A percentile compares a stretch with the other conserved stretches of the same genome.
phyloP scores from a whole-genome alignment of 2,888 invertebrate species.

The Phasia obesa region DNA sequence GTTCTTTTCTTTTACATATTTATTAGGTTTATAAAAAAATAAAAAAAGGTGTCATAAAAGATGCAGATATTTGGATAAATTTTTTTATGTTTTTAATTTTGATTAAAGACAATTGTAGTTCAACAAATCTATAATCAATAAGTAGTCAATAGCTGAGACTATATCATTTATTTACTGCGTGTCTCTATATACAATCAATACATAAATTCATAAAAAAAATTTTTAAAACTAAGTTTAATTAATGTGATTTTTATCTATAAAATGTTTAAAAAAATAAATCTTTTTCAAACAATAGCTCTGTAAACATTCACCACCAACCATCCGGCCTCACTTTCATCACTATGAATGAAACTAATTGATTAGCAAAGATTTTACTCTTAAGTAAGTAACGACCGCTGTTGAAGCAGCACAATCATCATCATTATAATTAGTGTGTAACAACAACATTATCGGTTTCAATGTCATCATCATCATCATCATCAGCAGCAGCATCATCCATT shows the following conservation, averaged over 20 bases:
- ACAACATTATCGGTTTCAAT: constrained; percentile 20
- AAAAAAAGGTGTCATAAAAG: no score
- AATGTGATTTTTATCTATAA: neutral
- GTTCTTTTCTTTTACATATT: no score
- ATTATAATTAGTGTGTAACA: constrained; percentile 18
- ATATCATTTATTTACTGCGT: no score
- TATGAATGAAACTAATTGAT: constrained; percentile 1
- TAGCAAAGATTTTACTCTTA: constrained; percentile 17
- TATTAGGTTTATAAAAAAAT: no score
- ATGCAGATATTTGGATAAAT: no score
- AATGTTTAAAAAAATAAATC: neutral
- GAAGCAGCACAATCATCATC: constrained; percentile 8
- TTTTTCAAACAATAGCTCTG: neutral
- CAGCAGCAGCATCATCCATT: constrained; percentile 19
- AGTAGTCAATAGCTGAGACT: no score
- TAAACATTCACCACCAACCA: neutral
- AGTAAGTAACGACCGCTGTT: neutral
- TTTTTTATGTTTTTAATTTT: no score
- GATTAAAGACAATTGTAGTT: no score
- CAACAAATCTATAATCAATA: no score
- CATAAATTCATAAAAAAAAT: no score
- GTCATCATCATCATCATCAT: constrained; percentile 12
- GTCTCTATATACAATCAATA: no score
- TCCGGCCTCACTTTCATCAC: neutral
- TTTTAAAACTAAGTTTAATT: neutral